Percentiles rank a stretch among this genome's conserved stretches.
Conservation (phyloP, 2,797 vertebrate species). For the Carcharodon carcharias region DNA sequence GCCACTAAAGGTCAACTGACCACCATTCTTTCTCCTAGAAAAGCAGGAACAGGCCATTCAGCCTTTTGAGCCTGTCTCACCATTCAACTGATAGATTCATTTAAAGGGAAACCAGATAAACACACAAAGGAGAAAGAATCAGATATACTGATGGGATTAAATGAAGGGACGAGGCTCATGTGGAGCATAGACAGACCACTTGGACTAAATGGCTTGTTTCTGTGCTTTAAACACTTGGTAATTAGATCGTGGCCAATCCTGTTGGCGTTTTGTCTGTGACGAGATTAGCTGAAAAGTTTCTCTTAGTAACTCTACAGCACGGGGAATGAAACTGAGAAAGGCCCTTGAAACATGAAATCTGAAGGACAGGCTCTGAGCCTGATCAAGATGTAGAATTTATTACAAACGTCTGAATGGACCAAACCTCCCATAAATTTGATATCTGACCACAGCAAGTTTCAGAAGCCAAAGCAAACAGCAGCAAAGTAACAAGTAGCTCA, state of each 20-base stretch:
- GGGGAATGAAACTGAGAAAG: neutral
- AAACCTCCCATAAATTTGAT: neutral
- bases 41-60: neutral
- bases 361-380: neutral
- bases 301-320: neutral
- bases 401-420: neutral
- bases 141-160: neutral
- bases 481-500: constrained; percentile 41
- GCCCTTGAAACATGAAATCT: neutral
- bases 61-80: neutral
- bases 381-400: neutral
- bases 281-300: neutral
- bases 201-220: neutral
- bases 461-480: neutral
- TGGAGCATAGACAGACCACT: neutral
- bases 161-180: neutral
- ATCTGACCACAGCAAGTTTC: neutral
- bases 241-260: neutral
- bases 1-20: neutral
- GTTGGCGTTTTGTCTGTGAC: neutral
- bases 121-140: neutral
- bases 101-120: neutral
- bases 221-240: neutral
- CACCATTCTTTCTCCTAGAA: neutral
- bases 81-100: neutral